Conservation (phyloP, 2,888 invertebrate genomes). For the Zele albiditarsus region DNA sequence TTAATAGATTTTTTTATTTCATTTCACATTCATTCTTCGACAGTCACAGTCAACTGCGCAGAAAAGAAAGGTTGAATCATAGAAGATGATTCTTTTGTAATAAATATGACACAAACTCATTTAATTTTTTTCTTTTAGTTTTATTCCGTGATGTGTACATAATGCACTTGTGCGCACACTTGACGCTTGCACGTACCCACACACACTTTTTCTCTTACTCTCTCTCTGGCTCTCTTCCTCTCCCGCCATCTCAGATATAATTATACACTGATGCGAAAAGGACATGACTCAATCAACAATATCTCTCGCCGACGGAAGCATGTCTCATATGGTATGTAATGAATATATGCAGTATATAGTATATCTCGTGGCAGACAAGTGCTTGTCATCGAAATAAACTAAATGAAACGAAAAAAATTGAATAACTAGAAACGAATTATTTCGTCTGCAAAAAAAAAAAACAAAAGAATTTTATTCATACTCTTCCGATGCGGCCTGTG, state of each 20-base stretch:
- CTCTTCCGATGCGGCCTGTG: too few relatives aligned
- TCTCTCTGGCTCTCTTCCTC: background rate
- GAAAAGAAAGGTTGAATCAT: too few relatives aligned
- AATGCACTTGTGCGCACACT: background rate
- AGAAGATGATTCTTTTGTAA: too few relatives aligned
- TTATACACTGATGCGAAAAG: constrained; percentile 1
- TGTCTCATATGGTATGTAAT: constrained; percentile 33
- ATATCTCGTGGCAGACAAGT: constrained; percentile 18
- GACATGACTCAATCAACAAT: constrained; percentile 30
- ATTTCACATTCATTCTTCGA: too few relatives aligned
- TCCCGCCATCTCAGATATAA: background rate
- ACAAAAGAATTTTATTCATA: too few relatives aligned
- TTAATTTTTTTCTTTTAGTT: background rate
- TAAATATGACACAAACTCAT: too few relatives aligned
- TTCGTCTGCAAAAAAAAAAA: too few relatives aligned
- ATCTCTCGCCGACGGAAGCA: constrained; percentile 44
- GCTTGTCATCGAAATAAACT: background rate
- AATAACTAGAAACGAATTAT: too few relatives aligned
- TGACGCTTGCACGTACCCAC: background rate
- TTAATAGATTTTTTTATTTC: too few relatives aligned
- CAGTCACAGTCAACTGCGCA: too few relatives aligned
- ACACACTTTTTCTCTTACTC: background rate
- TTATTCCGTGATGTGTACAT: background rate
- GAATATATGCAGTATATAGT: background rate
- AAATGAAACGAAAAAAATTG: background rate